Conservation (phyloP, 2,113 vertebrate genomes). For the Vidua chalybeata region DNA sequence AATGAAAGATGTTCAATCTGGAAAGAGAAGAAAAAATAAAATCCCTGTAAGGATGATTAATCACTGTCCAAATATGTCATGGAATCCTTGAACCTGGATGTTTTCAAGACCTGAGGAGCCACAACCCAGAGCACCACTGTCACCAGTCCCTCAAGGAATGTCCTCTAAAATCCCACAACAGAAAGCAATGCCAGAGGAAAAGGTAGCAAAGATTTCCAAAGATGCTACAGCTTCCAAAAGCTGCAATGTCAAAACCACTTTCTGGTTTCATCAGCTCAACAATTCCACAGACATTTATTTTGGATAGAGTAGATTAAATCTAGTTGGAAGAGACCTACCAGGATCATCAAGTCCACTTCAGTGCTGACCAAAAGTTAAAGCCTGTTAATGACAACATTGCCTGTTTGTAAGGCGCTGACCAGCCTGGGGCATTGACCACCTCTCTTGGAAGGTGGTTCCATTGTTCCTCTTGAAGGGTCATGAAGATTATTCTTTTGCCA, state of each 20-base stretch:
- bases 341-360: not conserved
- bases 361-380: not conserved
- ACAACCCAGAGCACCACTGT: not conserved
- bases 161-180: not conserved
- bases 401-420: not conserved
- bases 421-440: not conserved
- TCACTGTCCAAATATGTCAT: not conserved
- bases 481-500: not conserved
- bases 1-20: not conserved
- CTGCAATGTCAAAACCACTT: not conserved
- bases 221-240: not conserved
- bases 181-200: not conserved
- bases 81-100: not conserved
- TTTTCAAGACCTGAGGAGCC: not conserved
- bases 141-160: not conserved
- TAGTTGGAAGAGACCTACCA: not conserved
- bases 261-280: not conserved
- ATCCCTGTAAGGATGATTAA: not conserved
- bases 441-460: not conserved
- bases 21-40: not conserved
- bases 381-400: not conserved
- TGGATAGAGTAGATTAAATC: not conserved
- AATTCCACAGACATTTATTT: not conserved
- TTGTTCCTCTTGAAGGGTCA: not conserved
- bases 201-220: not conserved